Evolutionary conservation across 2,888 invertebrate species (phyloP).

Genomic region (Masnerella sp.): DNA sequence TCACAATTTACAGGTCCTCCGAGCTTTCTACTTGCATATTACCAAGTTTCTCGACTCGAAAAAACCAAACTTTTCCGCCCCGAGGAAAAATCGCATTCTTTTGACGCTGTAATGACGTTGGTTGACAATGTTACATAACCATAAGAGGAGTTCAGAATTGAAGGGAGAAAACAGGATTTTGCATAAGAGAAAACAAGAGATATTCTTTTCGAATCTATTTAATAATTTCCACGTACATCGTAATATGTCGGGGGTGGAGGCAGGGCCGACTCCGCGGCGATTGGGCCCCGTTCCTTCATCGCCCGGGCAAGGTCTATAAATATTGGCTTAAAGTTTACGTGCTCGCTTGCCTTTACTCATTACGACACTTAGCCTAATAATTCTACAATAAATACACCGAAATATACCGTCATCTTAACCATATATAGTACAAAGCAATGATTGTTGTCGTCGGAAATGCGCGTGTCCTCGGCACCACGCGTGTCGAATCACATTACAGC

Average conservation of each 20-base stretch:
- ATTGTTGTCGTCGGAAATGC: slow-evolving; percentile 48
- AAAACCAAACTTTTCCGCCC: slow-evolving; percentile 36
- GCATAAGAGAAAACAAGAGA: slow-evolving; percentile 32
- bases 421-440: slow-evolving; percentile 62
- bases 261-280: slow-evolving; percentile 1
- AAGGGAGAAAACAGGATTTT: slow-evolving; percentile 19
- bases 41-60: slow-evolving; percentile 43
- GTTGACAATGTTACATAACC: slow-evolving; percentile 49
- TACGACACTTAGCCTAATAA: slow-evolving; percentile 58
- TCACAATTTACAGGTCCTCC: slow-evolving; percentile 55
- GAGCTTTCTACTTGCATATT: slow-evolving; percentile 56
- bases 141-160: slow-evolving; percentile 38
- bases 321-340: slow-evolving; percentile 45
- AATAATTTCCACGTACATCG: slow-evolving; percentile 61
- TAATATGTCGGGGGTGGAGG: slow-evolving; percentile 48
- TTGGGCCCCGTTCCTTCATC: slow-evolving; percentile 16
- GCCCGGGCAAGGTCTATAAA: slow-evolving; percentile 52
- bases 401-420: slow-evolving; percentile 60
- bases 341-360: slow-evolving; percentile 28
- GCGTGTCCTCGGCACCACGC: slow-evolving; percentile 39
- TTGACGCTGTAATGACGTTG: slow-evolving; percentile 39
- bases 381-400: slow-evolving; percentile 65
- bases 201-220: slow-evolving; percentile 58
- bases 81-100: slow-evolving; percentile 52
- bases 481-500: slow-evolving; percentile 46